Conservation (phyloP, 92 coral and sea anemone genomes). For the Heteractis magnifica region DNA sequence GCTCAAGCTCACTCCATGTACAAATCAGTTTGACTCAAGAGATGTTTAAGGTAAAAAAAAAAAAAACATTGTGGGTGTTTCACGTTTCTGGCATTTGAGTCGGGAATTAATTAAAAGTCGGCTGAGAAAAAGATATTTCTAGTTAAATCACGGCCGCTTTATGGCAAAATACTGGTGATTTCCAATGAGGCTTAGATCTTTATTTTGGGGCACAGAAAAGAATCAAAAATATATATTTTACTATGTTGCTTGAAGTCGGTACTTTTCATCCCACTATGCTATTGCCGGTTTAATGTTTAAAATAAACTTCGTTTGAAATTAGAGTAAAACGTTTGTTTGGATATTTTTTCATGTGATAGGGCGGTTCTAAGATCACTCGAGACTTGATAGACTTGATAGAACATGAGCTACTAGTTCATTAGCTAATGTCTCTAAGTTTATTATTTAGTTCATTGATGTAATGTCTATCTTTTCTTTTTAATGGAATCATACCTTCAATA, state of each 20-base stretch:
- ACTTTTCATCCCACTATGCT: no score
- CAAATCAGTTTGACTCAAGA: conserved; percentile 1
- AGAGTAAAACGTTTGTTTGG: neutral
- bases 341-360: neutral
- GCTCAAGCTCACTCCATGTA: neutral
- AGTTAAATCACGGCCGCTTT: neutral
- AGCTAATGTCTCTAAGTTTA: neutral
- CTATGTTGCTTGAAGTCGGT: no score
- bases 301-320: neutral
- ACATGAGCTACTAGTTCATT: neutral
- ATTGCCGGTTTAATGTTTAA: neutral
- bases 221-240: no score
- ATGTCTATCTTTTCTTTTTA: neutral
- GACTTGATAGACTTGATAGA: neutral
- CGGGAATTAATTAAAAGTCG: neutral
- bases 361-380: neutral
- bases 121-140: neutral
- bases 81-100: neutral
- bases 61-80: neutral
- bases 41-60: neutral
- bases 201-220: no score
- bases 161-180: neutral
- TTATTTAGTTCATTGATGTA: neutral
- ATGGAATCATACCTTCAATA: neutral
- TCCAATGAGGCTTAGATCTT: neutral